Evolutionary conservation across 2,797 vertebrate species (phyloP), one percentile per base, ranked within the genome.

Genomic region (Arremon brunneinucha): DNA sequence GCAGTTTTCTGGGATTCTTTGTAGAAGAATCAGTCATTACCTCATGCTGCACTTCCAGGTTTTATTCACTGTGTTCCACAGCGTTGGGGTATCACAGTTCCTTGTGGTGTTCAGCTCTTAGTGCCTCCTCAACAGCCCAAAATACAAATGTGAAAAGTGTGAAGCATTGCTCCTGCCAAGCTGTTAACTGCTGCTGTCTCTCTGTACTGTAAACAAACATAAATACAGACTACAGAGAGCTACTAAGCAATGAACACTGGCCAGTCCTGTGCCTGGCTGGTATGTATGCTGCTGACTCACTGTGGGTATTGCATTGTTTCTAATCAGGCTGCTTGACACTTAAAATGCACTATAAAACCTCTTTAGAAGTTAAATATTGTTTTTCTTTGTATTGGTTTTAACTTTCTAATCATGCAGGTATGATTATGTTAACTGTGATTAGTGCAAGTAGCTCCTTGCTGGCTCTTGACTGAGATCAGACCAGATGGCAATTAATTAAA

Each of bases 221-320:
- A 63, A 32, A 47, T 7, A 32, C 32, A 19, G 35, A 43, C 9
- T 23, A 15, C 35, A 32, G 0, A 32, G 57, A 35, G 26, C 35
- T 87, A 3, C 32, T 56, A 30, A 56, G 57, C 56, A 32, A 9
- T 13, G 41, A 55, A 10, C 11, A 8, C n/a, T 30, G 32, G 17
- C 49, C 27, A 39, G 44, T 52, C 46, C 35, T 67, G 14, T 70
- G 41, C 62, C 65, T 87, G 65, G 23, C 41, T 47, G 52, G 20
- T 22, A 6, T 0, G 1, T 41, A 4, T 1, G 0, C 28, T 30
- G 10, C 3, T 22, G 44, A 39, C 30, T 65, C 49, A 34, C 30
- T 52, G 14, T 39, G 37, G 44, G 6, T 8, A 8, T 10, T 6
- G 3, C 21, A n/a, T 65, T 69, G 14, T 14, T 65, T 65, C 60